A percentile compares a stretch with the other conserved stretches of the same genome.
Evolutionary conservation across 2,113 vertebrate species (phyloP).

Genomic region (Pipa parva): DNA sequence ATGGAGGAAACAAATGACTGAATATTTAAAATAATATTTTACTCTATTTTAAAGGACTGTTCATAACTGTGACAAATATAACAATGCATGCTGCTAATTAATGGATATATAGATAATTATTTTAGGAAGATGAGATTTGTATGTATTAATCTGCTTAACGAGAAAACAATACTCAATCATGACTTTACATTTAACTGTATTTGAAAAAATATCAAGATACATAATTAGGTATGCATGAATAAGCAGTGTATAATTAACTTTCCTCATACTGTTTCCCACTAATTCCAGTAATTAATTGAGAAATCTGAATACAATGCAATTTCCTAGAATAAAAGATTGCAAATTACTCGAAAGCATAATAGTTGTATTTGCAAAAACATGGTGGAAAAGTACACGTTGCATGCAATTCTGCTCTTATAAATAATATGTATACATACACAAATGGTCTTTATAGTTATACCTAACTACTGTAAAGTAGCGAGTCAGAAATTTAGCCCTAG

Average conservation of each 20-base stretch:
- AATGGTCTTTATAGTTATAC: background rate
- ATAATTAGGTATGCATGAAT: constrained; percentile 27
- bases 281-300: constrained; percentile 35
- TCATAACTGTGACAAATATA: too few species aligned
- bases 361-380: background rate
- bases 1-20: background rate
- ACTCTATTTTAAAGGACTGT: background rate
- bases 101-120: too few species aligned
- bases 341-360: background rate
- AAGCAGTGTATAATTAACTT: constrained; percentile 34
- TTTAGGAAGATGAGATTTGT: background rate
- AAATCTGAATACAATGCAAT: constrained; percentile 15
- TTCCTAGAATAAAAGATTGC: constrained; percentile 4
- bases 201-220: constrained; percentile 36
- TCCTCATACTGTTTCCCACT: constrained; percentile 19
- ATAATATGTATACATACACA: too few species aligned
- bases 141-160: constrained; percentile 9
- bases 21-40: background rate
- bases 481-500: background rate
- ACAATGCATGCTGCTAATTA: too few species aligned
- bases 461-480: too few species aligned
- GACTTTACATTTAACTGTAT: constrained; percentile 22
- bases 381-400: too few species aligned
- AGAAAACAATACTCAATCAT: constrained; percentile 18
- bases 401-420: too few species aligned